Conservation (phyloP, 1,140 invertebrate genomes). For the Pseudoatta argentina region DNA sequence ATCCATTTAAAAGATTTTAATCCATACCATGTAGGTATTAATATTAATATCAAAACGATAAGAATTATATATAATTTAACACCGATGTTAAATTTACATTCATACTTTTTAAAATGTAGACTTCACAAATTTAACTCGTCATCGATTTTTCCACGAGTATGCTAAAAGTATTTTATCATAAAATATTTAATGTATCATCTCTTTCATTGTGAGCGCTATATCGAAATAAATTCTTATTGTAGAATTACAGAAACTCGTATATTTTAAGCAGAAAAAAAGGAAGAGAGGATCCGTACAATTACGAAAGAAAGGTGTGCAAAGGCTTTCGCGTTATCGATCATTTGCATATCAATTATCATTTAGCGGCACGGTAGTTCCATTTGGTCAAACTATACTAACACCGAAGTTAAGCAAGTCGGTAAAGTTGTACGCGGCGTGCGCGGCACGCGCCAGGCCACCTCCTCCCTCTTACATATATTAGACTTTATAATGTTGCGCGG, state of each 20-base stretch:
- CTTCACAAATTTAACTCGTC: neutral
- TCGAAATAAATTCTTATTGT: neutral
- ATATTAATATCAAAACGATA: too few species aligned
- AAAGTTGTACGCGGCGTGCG: constrained; percentile 61
- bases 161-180: neutral
- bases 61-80: too few species aligned
- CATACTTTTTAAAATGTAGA: too few species aligned
- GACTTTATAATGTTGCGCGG: constrained; percentile 75
- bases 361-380: constrained; percentile 45
- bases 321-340: neutral
- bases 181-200: neutral
- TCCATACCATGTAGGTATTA: too few species aligned
- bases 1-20: too few species aligned
- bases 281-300: neutral
- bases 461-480: constrained; percentile 64
- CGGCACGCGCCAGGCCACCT: constrained; percentile 68
- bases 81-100: too few species aligned
- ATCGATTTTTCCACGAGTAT: neutral
- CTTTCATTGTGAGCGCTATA: too few species aligned
- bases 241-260: neutral
- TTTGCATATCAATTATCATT: constrained; percentile 56
- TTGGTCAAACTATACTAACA: constrained; percentile 67
- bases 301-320: neutral
- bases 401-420: constrained; percentile 58
- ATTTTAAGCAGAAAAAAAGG: neutral